Conservation (phyloP, 2,888 invertebrate species). For the Marasmarcha lunaedactyla region DNA sequence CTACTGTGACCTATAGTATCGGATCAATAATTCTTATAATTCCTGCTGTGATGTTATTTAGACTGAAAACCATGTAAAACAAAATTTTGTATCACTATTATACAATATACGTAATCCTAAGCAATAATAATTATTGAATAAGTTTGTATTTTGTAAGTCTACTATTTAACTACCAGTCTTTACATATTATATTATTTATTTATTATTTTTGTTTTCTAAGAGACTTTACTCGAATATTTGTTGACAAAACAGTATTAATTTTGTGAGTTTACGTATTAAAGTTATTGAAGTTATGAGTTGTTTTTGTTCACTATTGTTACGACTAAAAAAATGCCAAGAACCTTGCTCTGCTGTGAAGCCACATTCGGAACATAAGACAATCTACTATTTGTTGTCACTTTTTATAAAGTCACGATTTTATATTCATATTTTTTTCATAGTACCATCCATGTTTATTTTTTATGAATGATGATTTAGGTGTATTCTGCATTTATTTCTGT, state of each 20-base stretch:
- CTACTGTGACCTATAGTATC: constrained; percentile 81
- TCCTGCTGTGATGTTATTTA: constrained; percentile 78
- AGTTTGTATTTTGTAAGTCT: background rate
- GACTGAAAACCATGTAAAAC: constrained; percentile 36
- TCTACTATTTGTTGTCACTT: too few species aligned
- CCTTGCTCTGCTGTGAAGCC: too few species aligned
- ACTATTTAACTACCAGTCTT: constrained; percentile 4
- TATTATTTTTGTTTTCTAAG: constrained; percentile 21
- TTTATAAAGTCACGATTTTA: too few species aligned
- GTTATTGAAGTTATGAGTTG: too few species aligned
- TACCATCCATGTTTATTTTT: too few species aligned
- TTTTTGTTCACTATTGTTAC: too few species aligned
- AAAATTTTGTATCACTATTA: background rate
- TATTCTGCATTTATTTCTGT: too few species aligned
- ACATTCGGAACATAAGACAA: too few species aligned
- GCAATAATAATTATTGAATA: background rate
- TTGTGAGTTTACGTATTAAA: constrained; percentile 11
- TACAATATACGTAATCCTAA: background rate
- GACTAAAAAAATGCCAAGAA: too few species aligned
- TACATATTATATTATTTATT: constrained; percentile 17
- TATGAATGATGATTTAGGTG: too few species aligned
- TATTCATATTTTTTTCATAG: too few species aligned
- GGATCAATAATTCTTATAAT: constrained; percentile 82
- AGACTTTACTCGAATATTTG: constrained; percentile 30
- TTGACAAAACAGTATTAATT: constrained; percentile 36